A percentile compares a stretch with the other conserved stretches of the same genome.
Conservation (phyloP, 2,888 invertebrate genomes). For the Caenorhabditis afra region DNA sequence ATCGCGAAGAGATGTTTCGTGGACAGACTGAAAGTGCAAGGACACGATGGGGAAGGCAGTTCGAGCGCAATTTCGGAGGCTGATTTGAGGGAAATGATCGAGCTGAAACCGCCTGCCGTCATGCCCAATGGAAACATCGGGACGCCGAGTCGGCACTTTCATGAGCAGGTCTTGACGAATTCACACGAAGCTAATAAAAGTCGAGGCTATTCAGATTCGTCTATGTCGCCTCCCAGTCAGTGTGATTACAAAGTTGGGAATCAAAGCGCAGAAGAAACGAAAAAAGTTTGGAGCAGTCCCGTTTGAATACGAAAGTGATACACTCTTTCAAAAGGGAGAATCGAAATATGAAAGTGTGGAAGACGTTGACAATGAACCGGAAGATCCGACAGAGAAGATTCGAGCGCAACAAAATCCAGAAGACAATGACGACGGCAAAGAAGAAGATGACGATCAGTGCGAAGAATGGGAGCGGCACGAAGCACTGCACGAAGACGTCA, state of each 20-base stretch:
- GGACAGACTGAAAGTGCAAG: conserved; percentile 56
- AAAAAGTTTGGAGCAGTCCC: conserved; percentile 67
- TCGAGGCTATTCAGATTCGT: too few species aligned
- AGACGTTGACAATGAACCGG: conserved; percentile 16
- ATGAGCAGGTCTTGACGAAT: conserved; percentile 74
- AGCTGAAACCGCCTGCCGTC: conserved; percentile 81
- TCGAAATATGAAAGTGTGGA: not conserved
- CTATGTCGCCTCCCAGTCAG: conserved; percentile 81
- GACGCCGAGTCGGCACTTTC: conserved; percentile 82
- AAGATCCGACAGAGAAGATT: conserved; percentile 63
- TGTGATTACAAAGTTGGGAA: conserved; percentile 74
- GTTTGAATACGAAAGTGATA: conserved; percentile 51
- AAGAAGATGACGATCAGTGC: conserved; percentile 70
- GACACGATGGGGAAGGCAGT: conserved; percentile 2
- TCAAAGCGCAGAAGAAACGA: conserved; percentile 52
- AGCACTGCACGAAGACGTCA: conserved; percentile 82
- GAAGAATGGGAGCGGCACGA: conserved; percentile 80
- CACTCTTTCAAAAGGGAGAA: not conserved
- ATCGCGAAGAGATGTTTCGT: conserved; percentile 61
- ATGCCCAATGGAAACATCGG: conserved; percentile 84
- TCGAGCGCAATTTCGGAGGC: conserved; percentile 28
- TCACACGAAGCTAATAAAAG: too few species aligned
- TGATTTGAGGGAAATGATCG: conserved; percentile 71
- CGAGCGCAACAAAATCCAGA: conserved; percentile 31
- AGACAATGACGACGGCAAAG: conserved; percentile 65